A percentile compares a stretch with the other conserved stretches of the same genome.
Conservation (phyloP, 2,888 invertebrate genomes). For the Chymomyza amoena region DNA sequence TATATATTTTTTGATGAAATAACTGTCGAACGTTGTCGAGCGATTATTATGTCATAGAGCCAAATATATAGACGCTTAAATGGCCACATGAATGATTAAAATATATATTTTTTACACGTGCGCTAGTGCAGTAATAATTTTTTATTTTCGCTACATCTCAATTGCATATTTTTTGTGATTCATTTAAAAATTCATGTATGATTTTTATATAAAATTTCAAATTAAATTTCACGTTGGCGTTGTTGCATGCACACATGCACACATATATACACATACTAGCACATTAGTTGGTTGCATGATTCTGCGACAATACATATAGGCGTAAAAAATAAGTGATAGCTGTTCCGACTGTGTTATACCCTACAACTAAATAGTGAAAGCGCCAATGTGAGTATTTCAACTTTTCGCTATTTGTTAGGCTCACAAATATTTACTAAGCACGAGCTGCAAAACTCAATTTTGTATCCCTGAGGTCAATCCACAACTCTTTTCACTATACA, state of each 20-base stretch:
- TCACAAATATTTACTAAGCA: too few relatives aligned
- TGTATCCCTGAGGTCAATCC: too few relatives aligned
- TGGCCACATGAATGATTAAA: conserved; percentile 56
- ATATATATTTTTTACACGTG: conserved; percentile 21
- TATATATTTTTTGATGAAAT: conserved; percentile 1
- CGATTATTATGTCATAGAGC: conserved; percentile 50
- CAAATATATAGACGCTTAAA: conserved; percentile 24
- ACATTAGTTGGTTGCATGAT: conserved; percentile 25
- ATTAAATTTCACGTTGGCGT: conserved; percentile 56
- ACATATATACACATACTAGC: background rate
- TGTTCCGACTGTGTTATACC: too few relatives aligned
- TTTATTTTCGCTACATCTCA: conserved; percentile 24
- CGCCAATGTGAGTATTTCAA: too few relatives aligned
- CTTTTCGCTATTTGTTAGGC: too few relatives aligned
- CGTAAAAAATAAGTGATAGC: background rate
- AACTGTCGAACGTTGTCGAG: conserved; percentile 35
- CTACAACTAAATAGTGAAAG: too few relatives aligned
- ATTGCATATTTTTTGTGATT: conserved; percentile 23
- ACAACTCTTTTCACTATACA: too few relatives aligned
- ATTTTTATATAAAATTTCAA: conserved; percentile 68
- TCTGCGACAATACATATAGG: conserved; percentile 45
- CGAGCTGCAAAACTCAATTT: too few relatives aligned
- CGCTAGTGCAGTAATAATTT: conserved; percentile 30
- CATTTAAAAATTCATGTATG: conserved; percentile 59
- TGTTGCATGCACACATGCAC: conserved; percentile 30